Evolutionary conservation across 2,888 invertebrate species (phyloP).

Genomic region (Phalera bucephala): DNA sequence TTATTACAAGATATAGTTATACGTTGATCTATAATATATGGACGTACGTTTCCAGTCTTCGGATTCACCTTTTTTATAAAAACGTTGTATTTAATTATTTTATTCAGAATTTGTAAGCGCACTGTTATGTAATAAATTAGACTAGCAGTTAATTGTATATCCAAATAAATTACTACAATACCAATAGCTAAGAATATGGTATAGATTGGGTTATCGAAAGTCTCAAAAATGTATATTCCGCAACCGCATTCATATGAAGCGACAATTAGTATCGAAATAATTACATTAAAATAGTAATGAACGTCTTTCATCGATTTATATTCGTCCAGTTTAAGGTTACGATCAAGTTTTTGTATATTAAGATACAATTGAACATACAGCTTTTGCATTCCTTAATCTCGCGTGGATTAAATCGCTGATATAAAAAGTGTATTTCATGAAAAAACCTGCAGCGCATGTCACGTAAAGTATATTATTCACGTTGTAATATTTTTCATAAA

Average conservation of each 20-base stretch:
- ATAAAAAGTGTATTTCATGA: slow-evolving; percentile 25
- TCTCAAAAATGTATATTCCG: slow-evolving; percentile 10
- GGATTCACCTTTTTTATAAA: too few relatives aligned
- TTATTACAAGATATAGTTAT: too few relatives aligned
- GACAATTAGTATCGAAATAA: slow-evolving; percentile 13
- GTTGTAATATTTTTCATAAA: slow-evolving; percentile 19
- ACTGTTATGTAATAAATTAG: slow-evolving; percentile 32
- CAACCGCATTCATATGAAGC: slow-evolving; percentile 23
- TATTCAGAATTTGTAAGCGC: slow-evolving; percentile 32
- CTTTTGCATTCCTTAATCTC: slow-evolving; percentile 23
- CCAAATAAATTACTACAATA: slow-evolving; percentile 27
- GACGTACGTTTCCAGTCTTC: too few relatives aligned
- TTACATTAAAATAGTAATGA: slow-evolving; percentile 22
- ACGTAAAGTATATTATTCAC: slow-evolving; percentile 14
- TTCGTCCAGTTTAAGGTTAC: slow-evolving; percentile 20
- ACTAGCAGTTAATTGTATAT: slow-evolving; percentile 23
- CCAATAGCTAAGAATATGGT: slow-evolving; percentile 18
- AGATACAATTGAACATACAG: slow-evolving; percentile 26
- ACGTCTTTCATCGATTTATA: slow-evolving; percentile 18
- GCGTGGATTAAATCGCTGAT: slow-evolving; percentile 23
- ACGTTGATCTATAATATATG: too few relatives aligned
- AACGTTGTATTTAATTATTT: slow-evolving; percentile 18
- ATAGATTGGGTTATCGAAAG: slow-evolving; percentile 23
- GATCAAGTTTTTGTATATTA: slow-evolving; percentile 35
- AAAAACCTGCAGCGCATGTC: slow-evolving; percentile 10